A percentile compares a stretch with the other conserved stretches of the same genome.
Evolutionary conservation across 2,113 vertebrate genomes (phyloP).

Genomic region (Phodopus roborovskii): DNA sequence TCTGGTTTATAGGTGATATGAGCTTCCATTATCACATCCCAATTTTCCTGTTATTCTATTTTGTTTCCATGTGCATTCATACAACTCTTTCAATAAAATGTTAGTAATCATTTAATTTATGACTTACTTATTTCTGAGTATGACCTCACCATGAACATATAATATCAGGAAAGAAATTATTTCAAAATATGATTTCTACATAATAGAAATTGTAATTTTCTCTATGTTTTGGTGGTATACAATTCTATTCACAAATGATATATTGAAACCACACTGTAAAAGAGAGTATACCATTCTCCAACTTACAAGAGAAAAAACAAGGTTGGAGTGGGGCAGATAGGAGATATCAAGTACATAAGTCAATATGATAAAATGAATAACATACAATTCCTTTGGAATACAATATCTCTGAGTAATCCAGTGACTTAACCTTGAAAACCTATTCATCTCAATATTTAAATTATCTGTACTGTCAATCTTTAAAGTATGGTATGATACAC

Average conservation of each 20-base stretch:
- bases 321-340: neutral
- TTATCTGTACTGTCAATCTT: neutral
- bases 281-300: neutral
- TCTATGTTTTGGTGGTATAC: neutral
- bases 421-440: neutral
- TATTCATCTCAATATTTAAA: neutral
- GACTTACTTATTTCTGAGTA: neutral
- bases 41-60: neutral
- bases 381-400: neutral
- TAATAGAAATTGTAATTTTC: neutral
- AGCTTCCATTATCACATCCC: neutral
- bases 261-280: neutral
- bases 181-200: neutral
- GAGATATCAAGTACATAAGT: neutral
- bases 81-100: neutral
- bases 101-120: neutral
- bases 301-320: neutral
- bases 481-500: neutral
- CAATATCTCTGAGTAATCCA: neutral
- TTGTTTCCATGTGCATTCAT: neutral
- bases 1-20: neutral
- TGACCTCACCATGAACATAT: neutral
- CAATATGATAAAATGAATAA: neutral
- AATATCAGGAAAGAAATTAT: neutral
- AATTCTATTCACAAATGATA: neutral